Evolutionary conservation across 2,888 invertebrate species (phyloP), one percentile per base, ranked within the genome.

Genomic region (Hanleya hanleyi): DNA sequence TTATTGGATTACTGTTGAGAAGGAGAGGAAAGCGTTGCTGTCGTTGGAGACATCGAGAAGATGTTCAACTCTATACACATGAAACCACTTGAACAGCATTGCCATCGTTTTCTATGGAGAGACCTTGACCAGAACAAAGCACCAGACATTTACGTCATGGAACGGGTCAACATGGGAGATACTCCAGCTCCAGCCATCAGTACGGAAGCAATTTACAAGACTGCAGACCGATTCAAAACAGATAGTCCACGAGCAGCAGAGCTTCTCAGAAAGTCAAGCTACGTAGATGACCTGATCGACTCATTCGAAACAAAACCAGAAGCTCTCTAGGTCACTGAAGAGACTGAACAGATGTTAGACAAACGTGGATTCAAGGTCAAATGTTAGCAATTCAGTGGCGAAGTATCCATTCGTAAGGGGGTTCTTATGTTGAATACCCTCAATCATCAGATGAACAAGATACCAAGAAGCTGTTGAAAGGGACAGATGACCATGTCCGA

Each of bases 61-160:
- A 51, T 51, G 68, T 68, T 35, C 51, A 68, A 68, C 47, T 50
- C 50, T 35, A 29, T 51, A 35, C 51, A 51, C 47, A 50, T 68
- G 12, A 15, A 51, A 36, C 50, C 33, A 33, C 18, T 68, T 0
- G 68, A 68, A 22, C 68, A 68, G 36, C 50, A 68, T 4, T 51
- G 51, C 26, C 35, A 68, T 51, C 68, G 68, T 15, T 68, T 68
- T 33, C 18, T 68, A 15, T 68, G 68, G 68, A 12, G 68, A 51
- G 51, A 57, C 35, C 22, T 68, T 0, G 29, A 51, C 33, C 4
- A 38, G n/a, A 41, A 67, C 32, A 50, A 29, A 68, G 18, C 15
- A 6, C 57, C 68, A 50, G 68, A 68, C 36, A 51, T 51, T 51
- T 68, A 49, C 18, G 22, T 41, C 6, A 68, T 68, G 32, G 7